Evolutionary conservation across 2,888 invertebrate genomes (phyloP).

Genomic region (Platypus cylindrus): DNA sequence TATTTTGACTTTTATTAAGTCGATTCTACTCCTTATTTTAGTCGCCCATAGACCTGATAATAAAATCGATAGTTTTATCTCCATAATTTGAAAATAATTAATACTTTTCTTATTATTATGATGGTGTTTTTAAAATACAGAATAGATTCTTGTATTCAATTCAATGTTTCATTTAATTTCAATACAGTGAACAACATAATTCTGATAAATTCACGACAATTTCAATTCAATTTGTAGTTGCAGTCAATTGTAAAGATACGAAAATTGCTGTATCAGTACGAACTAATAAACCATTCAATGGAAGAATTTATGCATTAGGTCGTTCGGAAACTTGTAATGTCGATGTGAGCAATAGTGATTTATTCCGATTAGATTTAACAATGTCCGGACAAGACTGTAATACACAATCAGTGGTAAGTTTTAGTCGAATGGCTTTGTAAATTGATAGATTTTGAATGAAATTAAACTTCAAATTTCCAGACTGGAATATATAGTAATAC

Average conservation of each 20-base stretch:
- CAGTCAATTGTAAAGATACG: constrained; percentile 89
- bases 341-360: constrained; percentile 83
- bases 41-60: too few species aligned
- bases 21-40: too few species aligned
- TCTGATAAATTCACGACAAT: not conserved
- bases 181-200: too few species aligned
- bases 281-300: constrained; percentile 90
- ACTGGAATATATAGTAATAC: constrained; percentile 89
- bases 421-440: not conserved
- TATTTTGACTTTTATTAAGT: too few species aligned
- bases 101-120: too few species aligned
- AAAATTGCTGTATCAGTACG: constrained; percentile 84
- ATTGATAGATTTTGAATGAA: not conserved
- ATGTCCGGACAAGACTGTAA: constrained; percentile 93
- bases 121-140: too few species aligned
- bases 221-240: constrained; percentile 44
- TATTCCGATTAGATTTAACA: constrained; percentile 82
- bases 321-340: constrained; percentile 92
- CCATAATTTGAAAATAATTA: too few species aligned
- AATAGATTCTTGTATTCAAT: too few species aligned
- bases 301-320: constrained; percentile 85
- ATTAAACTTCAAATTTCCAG: constrained; percentile 37
- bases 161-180: too few species aligned
- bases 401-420: constrained; percentile 82
- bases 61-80: too few species aligned